A percentile compares a stretch with the other conserved stretches of the same genome.
Evolutionary conservation across 2,888 invertebrate genomes (phyloP).

Genomic region (Myopa tessellatipennis): DNA sequence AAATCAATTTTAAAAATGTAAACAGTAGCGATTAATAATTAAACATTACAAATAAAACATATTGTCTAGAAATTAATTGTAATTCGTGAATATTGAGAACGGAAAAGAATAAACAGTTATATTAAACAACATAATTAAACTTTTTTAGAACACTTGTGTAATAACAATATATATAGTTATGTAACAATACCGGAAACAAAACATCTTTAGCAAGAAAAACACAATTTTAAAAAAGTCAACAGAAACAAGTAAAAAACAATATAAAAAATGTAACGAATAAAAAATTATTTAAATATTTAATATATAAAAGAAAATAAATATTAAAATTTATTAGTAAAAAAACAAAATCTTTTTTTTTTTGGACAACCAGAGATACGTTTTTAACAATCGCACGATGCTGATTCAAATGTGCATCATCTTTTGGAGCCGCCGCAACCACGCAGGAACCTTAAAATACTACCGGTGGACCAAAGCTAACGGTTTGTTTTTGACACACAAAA

Average conservation of each 20-base stretch:
- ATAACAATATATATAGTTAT: conserved; percentile 38
- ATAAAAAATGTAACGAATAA: conserved; percentile 38
- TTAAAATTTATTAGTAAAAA: conserved; percentile 39
- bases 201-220: not conserved
- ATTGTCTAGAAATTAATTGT: not conserved
- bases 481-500: conserved; percentile 49
- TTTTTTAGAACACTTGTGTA: conserved; percentile 16
- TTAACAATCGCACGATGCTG: not conserved
- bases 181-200: conserved; percentile 40
- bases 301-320: conserved; percentile 41
- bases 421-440: too few relatives aligned
- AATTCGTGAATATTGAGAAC: not conserved
- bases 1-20: not conserved
- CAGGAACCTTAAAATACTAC: too few relatives aligned
- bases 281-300: conserved; percentile 46
- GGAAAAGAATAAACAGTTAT: not conserved
- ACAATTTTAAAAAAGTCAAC: conserved; percentile 23
- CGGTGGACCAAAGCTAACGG: conserved; percentile 65
- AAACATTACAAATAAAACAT: not conserved
- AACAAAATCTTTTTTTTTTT: not conserved
- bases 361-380: not conserved
- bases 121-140: not conserved
- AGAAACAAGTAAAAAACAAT: conserved; percentile 7
- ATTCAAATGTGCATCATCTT: too few relatives aligned
- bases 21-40: not conserved